These are phyloP conservation scores for Apantesis nais DNA, from an alignment of 2,888 invertebrate species.

Conservation along the genomic window DNA sequence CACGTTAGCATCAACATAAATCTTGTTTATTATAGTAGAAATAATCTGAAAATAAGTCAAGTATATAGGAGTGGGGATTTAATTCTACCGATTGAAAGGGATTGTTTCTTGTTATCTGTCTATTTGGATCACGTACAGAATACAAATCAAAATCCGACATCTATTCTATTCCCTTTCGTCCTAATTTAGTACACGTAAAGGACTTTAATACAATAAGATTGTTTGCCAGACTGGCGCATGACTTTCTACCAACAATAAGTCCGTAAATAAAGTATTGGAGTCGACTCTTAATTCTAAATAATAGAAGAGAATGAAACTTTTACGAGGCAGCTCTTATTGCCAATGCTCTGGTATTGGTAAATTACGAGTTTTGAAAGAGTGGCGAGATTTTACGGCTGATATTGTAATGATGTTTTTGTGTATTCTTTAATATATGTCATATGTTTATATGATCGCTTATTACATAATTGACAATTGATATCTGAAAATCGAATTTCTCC, in stretches of 20 bases:
- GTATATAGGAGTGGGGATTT: not conserved
- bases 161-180: not conserved
- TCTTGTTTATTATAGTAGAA: not conserved
- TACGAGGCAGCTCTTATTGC: not conserved
- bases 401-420: too few species aligned
- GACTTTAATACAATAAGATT: not conserved
- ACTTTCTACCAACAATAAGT: not conserved
- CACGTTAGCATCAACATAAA: not conserved
- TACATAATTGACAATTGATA: too few species aligned
- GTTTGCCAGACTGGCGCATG: not conserved
- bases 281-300: not conserved
- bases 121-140: not conserved
- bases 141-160: not conserved
- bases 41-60: not conserved
- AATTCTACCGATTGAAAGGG: not conserved
- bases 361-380: not conserved
- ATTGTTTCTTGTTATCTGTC: not conserved
- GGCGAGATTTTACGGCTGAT: not conserved
- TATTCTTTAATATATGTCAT: too few species aligned
- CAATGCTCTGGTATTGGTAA: not conserved
- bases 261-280: not conserved
- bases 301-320: not conserved
- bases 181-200: not conserved
- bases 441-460: too few species aligned
- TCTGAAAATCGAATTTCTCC: too few species aligned